phyloP scores from a whole-genome alignment of 2,888 invertebrate genomes.

The Synergus itoensis region DNA sequence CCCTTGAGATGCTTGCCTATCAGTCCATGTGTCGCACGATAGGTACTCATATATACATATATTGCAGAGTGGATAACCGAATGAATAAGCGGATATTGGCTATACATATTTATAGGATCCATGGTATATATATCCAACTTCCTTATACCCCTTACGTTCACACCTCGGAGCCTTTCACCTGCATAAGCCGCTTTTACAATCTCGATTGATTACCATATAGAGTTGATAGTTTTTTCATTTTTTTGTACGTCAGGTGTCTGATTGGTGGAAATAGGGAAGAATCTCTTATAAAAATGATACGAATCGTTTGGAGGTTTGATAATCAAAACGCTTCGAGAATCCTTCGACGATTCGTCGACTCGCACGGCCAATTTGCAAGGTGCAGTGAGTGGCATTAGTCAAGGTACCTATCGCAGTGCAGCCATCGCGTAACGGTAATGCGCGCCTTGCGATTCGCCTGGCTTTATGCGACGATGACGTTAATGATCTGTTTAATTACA shows the following conservation, averaged over 20 bases:
- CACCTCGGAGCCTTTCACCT: constrained; percentile 9
- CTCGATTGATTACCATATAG: neutral
- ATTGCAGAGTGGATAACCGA: constrained; percentile 64
- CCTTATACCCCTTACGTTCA: neutral
- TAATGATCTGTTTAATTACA: constrained; percentile 77
- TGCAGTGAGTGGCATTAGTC: constrained; percentile 76
- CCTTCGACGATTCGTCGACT: constrained; percentile 50
- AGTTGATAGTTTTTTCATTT: no score
- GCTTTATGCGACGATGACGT: constrained; percentile 66
- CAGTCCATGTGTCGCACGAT: constrained; percentile 51
- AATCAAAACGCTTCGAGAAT: constrained; percentile 43
- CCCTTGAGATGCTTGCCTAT: constrained; percentile 49
- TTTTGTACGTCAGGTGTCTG: neutral
- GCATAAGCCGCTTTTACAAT: constrained; percentile 15
- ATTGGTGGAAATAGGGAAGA: constrained; percentile 2
- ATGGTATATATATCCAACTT: constrained; percentile 2
- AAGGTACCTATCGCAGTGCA: constrained; percentile 74
- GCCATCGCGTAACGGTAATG: constrained; percentile 76
- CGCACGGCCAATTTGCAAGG: constrained; percentile 76
- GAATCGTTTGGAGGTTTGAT: constrained; percentile 64
- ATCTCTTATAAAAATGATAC: constrained; percentile 63
- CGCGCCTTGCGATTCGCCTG: constrained; percentile 69
- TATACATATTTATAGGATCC: constrained; percentile 71
- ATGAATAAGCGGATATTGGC: constrained; percentile 71
- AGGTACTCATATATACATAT: constrained; percentile 50